Evolutionary conservation across 2,888 invertebrate species (phyloP).

Genomic region (Amphipoea oculea): DNA sequence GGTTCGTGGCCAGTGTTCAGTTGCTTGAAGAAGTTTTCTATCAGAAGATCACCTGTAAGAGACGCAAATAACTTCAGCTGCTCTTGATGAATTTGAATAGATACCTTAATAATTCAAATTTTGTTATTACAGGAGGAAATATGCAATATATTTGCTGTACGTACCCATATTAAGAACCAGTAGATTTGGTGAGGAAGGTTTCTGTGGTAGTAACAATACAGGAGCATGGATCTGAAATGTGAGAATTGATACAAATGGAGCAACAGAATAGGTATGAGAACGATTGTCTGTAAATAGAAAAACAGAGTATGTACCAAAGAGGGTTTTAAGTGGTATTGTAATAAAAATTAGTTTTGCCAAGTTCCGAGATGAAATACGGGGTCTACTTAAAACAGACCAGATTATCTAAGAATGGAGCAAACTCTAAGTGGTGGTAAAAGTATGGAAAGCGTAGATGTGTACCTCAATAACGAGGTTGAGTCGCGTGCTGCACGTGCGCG

Average conservation of each 20-base stretch:
- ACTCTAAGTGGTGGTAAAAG: background rate
- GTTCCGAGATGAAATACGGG: background rate
- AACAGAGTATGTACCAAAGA: background rate
- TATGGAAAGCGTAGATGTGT: background rate
- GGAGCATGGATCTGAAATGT: conserved; percentile 92
- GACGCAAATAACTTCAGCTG: background rate
- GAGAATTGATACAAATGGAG: background rate
- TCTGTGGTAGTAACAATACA: conserved; percentile 94
- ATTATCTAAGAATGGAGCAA: background rate
- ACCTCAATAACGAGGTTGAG: conserved; percentile 72
- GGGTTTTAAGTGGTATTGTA: background rate
- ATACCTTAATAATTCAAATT: background rate
- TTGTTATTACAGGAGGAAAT: background rate
- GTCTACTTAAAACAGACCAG: background rate
- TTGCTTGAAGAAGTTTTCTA: conserved; percentile 95
- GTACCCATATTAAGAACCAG: conserved; percentile 94
- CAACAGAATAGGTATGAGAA: background rate
- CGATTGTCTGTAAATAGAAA: background rate
- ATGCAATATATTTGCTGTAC: conserved; percentile 26
- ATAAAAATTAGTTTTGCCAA: background rate
- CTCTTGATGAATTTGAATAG: background rate
- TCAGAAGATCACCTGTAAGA: conserved; percentile 92
- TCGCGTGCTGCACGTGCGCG: conserved; percentile 87
- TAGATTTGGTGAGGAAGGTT: conserved; percentile 94
- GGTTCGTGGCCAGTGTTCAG: conserved; percentile 77